Conservation (phyloP, 2,113 vertebrate genomes). For the Taurulus bubalis region DNA sequence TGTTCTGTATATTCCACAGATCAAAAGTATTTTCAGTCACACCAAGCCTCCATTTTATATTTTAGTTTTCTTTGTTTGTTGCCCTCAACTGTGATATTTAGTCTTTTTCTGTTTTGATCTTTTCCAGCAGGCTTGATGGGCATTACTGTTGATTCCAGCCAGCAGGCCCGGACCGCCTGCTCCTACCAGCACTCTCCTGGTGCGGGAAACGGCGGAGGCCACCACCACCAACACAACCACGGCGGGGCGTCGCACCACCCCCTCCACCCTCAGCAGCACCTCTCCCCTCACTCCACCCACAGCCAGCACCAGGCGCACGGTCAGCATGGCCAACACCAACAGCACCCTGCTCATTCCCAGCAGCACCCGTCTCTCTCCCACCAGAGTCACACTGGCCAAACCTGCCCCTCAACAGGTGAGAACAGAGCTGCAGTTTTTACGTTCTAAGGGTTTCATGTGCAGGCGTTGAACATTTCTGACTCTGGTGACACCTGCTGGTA, state of each 20-base stretch:
- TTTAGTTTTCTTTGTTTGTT: background rate
- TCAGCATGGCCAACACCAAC: slow-evolving; percentile 74
- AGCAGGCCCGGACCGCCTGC: slow-evolving; percentile 85
- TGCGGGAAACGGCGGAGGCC: slow-evolving; percentile 64
- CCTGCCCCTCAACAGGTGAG: slow-evolving; percentile 86
- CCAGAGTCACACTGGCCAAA: slow-evolving; percentile 82
- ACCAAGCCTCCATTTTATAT: no score
- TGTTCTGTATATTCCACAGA: no score
- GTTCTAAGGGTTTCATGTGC: background rate
- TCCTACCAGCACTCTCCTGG: slow-evolving; percentile 89
- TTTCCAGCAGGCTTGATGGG: slow-evolving; percentile 84
- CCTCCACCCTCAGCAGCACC: slow-evolving; percentile 83
- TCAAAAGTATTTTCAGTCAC: no score
- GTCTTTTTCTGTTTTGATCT: background rate
- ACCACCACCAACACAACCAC: slow-evolving; percentile 76
- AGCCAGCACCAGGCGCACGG: slow-evolving; percentile 70
- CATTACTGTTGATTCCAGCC: slow-evolving; percentile 84
- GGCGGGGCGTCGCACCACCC: slow-evolving; percentile 65
- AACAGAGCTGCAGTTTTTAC: background rate
- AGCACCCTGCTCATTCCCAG: slow-evolving; percentile 78
- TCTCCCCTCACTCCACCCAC: slow-evolving; percentile 78
- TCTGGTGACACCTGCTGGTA: slow-evolving; percentile 1
- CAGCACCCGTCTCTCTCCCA: slow-evolving; percentile 82
- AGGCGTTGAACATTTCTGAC: background rate
- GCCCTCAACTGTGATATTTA: background rate